phyloP scores from a whole-genome alignment of 2,113 vertebrate genomes.

The Rhineura floridana region DNA sequence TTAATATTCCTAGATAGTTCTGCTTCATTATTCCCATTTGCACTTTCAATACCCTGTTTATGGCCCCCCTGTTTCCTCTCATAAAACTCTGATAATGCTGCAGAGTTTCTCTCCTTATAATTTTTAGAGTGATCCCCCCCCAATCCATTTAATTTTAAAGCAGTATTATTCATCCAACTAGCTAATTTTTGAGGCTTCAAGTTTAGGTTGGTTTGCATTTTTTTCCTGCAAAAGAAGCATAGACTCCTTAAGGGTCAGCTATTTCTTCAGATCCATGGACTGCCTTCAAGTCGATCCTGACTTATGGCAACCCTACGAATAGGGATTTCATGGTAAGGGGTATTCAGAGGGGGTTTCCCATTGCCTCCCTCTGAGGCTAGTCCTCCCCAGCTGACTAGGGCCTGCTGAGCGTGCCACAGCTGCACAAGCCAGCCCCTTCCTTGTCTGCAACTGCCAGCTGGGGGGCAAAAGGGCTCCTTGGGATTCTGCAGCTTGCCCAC shows the following conservation, averaged over 20 bases:
- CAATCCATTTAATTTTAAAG: conserved; percentile 58
- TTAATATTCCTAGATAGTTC: conserved; percentile 34
- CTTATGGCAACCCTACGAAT: too few relatives aligned
- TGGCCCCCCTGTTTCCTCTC: conserved; percentile 44
- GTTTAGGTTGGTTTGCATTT: not conserved
- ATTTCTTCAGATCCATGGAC: not conserved
- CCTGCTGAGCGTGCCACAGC: too few relatives aligned
- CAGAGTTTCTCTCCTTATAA: conserved; percentile 36
- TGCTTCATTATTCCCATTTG: conserved; percentile 52
- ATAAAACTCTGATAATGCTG: conserved; percentile 44
- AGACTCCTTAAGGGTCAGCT: not conserved
- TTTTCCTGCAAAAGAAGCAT: not conserved
- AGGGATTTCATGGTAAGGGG: too few relatives aligned
- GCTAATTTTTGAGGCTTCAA: conserved; percentile 11
- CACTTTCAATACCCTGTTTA: conserved; percentile 48
- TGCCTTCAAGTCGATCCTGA: too few relatives aligned
- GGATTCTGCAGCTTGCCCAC: too few relatives aligned
- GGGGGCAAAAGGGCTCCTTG: too few relatives aligned
- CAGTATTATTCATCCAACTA: conserved; percentile 9
- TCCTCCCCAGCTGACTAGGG: too few relatives aligned
- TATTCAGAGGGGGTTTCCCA: too few relatives aligned
- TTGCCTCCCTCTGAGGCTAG: too few relatives aligned
- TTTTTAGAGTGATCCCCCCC: conserved; percentile 46
- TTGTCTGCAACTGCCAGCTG: too few relatives aligned
- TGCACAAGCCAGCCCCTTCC: too few relatives aligned